Conservation (phyloP, 2,113 vertebrate species). For the zebrafish (Danio rerio) region GRCz12tu NC_133195.1:43023001-43023500, state of each 20-base stretch:
- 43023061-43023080: not conserved
- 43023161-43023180: constrained; percentile 39
- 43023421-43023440: not conserved
- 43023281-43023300: not conserved
- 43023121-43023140: not conserved
- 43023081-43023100: not conserved
- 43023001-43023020: not conserved
- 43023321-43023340: constrained; percentile 1
- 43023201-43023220: constrained; percentile 41
- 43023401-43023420: not conserved
- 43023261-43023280: not conserved
- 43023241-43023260: constrained; percentile 40
- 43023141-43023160: constrained; percentile 28
- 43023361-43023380: not conserved
- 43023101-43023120: not conserved
- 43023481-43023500: too few relatives aligned
- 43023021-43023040: not conserved
- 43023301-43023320: not conserved
- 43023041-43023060: too few relatives aligned
- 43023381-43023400: not conserved
- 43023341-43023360: not conserved
- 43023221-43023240: constrained; percentile 39
- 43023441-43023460: not conserved
- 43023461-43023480: too few relatives aligned
- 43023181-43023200: constrained; percentile 20